A percentile compares a stretch with the other conserved stretches of the same genome.
Evolutionary conservation across 2,888 invertebrate genomes (phyloP).

Genomic region (Hirtodrosophila trivittata): DNA sequence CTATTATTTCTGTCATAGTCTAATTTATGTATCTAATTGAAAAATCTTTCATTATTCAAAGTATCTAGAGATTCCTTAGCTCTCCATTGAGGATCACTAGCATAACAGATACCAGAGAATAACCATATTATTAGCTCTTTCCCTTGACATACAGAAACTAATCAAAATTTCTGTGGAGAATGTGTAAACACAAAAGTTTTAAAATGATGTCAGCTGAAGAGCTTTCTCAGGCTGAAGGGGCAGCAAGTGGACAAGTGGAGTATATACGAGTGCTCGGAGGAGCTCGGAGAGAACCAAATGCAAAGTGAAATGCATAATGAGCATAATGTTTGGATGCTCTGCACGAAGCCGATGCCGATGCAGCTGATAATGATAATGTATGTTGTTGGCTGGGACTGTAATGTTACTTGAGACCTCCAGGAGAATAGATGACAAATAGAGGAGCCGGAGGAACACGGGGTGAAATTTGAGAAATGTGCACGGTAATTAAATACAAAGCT

Average conservation of each 20-base stretch:
- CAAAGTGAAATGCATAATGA: slow-evolving; percentile 73
- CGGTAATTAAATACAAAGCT: slow-evolving; percentile 72
- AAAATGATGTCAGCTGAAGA: slow-evolving; percentile 57
- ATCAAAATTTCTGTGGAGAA: slow-evolving; percentile 35
- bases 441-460: slow-evolving; percentile 12
- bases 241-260: slow-evolving; percentile 3
- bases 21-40: no score
- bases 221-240: slow-evolving; percentile 55
- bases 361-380: slow-evolving; percentile 63
- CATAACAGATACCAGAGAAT: neutral
- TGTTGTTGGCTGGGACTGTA: slow-evolving; percentile 21
- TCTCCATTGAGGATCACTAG: neutral
- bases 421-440: slow-evolving; percentile 42
- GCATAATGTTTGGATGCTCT: slow-evolving; percentile 64
- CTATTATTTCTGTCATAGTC: no score
- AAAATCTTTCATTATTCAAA: no score
- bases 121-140: slow-evolving; percentile 3
- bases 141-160: slow-evolving; percentile 7
- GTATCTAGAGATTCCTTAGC: no score
- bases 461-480: slow-evolving; percentile 76
- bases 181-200: slow-evolving; percentile 37
- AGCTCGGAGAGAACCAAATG: slow-evolving; percentile 21
- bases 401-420: slow-evolving; percentile 50
- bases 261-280: neutral
- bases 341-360: slow-evolving; percentile 55